Percentiles rank a stretch among this genome's conserved stretches.
Evolutionary conservation across 2,888 invertebrate genomes (phyloP).

Genomic region (Mythimna albipuncta): DNA sequence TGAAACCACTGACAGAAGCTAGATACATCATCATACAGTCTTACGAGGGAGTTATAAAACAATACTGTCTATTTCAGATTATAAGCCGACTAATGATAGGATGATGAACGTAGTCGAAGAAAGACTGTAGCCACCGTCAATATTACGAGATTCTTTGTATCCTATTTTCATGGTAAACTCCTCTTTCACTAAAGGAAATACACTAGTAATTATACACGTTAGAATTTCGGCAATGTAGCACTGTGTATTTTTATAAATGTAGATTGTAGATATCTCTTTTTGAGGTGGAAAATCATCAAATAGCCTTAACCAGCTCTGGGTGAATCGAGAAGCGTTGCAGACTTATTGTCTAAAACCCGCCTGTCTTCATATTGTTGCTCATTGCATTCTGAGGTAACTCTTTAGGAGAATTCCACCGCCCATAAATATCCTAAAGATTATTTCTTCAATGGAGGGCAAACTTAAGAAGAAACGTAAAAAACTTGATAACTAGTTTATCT

Average conservation of each 20-base stretch:
- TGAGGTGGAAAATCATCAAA: too few relatives aligned
- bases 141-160: not conserved
- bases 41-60: not conserved
- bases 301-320: too few relatives aligned
- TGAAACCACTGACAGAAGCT: not conserved
- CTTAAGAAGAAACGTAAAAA: not conserved
- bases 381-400: too few relatives aligned
- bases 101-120: not conserved
- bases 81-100: not conserved
- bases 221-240: not conserved
- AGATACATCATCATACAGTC: not conserved
- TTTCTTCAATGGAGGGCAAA: not conserved
- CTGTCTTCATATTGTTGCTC: too few relatives aligned
- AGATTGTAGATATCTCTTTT: not conserved
- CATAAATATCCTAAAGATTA: too few relatives aligned
- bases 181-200: not conserved
- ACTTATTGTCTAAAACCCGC: too few relatives aligned
- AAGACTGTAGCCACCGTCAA: not conserved
- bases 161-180: not conserved
- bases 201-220: not conserved
- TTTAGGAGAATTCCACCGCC: too few relatives aligned
- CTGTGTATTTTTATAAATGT: not conserved
- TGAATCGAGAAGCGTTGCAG: too few relatives aligned
- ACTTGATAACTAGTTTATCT: not conserved
- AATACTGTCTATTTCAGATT: constrained; percentile 3